A percentile compares a stretch with the other conserved stretches of the same genome.
Conservation (phyloP, 1,140 invertebrate species). For the Paraescarpia echinospica region DNA sequence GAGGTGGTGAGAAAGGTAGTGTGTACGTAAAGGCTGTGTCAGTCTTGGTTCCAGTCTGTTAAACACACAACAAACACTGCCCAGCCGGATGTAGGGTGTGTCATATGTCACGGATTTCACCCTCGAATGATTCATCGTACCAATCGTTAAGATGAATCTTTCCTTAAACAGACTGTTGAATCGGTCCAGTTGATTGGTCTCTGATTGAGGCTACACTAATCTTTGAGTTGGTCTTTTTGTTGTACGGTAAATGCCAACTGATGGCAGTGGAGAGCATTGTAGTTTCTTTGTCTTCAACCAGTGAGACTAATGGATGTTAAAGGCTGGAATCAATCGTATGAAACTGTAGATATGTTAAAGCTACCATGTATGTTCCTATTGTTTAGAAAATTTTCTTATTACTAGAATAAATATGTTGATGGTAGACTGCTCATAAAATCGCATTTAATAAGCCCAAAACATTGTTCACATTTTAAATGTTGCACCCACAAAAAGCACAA, state of each 20-base stretch:
- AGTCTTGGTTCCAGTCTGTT: neutral
- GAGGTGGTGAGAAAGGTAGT: neutral
- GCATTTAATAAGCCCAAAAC: too few relatives aligned
- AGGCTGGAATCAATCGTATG: too few relatives aligned
- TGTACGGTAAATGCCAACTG: too few relatives aligned
- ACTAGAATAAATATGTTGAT: too few relatives aligned
- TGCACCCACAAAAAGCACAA: too few relatives aligned
- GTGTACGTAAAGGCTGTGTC: neutral
- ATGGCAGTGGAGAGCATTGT: neutral
- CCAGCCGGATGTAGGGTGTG: neutral
- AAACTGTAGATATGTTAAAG: too few relatives aligned
- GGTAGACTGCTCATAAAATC: too few relatives aligned
- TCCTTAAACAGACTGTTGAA: neutral
- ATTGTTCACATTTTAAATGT: too few relatives aligned
- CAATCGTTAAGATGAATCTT: neutral
- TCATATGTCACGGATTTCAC: neutral
- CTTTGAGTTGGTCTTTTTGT: neutral
- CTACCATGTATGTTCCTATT: too few relatives aligned
- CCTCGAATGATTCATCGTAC: neutral
- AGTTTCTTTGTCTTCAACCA: neutral
- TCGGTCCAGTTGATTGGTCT: neutral
- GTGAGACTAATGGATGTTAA: neutral
- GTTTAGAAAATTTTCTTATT: too few relatives aligned
- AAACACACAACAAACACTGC: neutral
- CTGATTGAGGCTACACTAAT: neutral